Evolutionary conservation across 2,797 vertebrate genomes (phyloP), one percentile per base, ranked within the genome.

Genomic region (Gallinago nigripennis): DNA sequence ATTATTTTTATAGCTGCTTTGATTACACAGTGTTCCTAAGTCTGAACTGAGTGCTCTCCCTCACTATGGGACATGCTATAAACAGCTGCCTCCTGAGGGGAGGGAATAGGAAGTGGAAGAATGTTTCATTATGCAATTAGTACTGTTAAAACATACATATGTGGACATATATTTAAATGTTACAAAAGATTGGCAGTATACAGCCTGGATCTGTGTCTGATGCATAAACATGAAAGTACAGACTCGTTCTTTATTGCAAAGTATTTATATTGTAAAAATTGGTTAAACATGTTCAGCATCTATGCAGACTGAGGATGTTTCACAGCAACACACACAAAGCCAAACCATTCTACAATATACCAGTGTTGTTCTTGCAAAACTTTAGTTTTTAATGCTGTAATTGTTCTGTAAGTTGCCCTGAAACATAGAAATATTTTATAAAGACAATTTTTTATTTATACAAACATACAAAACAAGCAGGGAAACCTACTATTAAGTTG

Each of bases 191-290:
- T 91, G 79, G 30, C 58, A 79, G 23, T 21, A 72, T 90, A 28
- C 16, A 79, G 14, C 0, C 0, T 19, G 23, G 72, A 69, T 78
- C 86, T 61, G 7, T 81, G 23, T 81, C 50, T 86, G 43, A 90
- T 31, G 65, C 39, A 82, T 37, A 81, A 94, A 82, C 64, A 77
- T 35, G n/a, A 46, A 77, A 85, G 53, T 28, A 43, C 0, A 21
- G 24, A 54, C 65, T 72, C 2, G 1, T 50, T 92, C 69, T 92
- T 82, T 80, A 68, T 76, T 91, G 48, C 13, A 20, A 83, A 85
- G n/a, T 89, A 95, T 91, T 95, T 91, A 30, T 81, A 65, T 7
- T 89, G 37, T 54, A 82, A 91, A 87, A 91, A 93, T 71, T 72
- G 41, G 11, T 94, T 81, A 93, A 93, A 86, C 8, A 4, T 88